Evolutionary conservation across 2,888 invertebrate species (phyloP), one percentile per base, ranked within the genome.

Genomic region (Plebejus melissa): DNA sequence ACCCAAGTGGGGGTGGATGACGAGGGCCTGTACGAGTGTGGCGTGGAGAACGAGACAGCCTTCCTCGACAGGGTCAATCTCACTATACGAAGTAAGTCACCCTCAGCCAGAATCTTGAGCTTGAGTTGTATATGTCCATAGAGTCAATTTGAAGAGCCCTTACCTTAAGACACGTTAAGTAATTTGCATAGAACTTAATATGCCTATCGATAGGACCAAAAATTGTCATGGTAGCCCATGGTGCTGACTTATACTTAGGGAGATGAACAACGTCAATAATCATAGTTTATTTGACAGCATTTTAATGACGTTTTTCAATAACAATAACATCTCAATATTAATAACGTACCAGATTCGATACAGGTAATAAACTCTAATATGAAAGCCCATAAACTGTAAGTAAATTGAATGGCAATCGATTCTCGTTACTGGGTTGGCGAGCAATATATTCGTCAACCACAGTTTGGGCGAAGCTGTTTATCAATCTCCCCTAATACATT

Each of bases 21-120:
- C 81, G 87, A 90, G 4, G 90, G 91, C 54, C 82, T 93, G 74
- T 94, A 94, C 87, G 92, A 93, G 84, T 94, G 94, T 80, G 86
- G 88, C 41, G 87, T 91, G 5, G 94, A 94, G 80, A 93, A 93
- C 79, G 93, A 93, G 83, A 92, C 93, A 69, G 88, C 91, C 32
- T 92, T 85, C 83, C 83, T 88, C 74, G 91, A 91, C 81, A 88
- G 90, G 81, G 87, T 93, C 81, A 93, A 93, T 82, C 83, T 93
- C 78, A 91, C 91, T 75, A 88, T 93, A 75, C 85, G 88, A 79
- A 92, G 93, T 93, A 77, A 91, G 93, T 88, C 16, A 7, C 41
- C 1, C 46, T 46, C 9, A 9, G 46, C 0, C 46, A 46, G 46
- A 46, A 46, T 46, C 46, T 46, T 46, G 46, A 46, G 46, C 9